These are phyloP conservation scores for Bos indicus DNA, from an alignment of 2,113 vertebrate species.

Conservation along the genomic window DNA sequence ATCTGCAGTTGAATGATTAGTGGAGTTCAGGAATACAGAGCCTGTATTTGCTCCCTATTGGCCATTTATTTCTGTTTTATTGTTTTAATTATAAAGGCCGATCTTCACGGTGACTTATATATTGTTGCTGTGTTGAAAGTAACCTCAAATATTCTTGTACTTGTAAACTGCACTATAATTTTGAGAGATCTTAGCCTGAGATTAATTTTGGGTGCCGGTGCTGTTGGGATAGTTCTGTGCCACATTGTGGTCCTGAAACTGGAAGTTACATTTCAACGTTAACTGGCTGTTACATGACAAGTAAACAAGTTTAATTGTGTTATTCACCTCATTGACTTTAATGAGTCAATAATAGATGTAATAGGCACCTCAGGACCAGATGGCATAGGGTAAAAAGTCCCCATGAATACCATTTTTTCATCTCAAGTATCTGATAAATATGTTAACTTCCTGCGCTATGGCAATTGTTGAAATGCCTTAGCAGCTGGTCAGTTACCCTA, in stretches of 20 bases:
- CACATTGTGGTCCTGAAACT: slow-evolving; percentile 41
- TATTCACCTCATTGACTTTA: slow-evolving; percentile 87
- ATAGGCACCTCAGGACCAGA: slow-evolving; percentile 84
- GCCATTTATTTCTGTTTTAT: slow-evolving; percentile 73
- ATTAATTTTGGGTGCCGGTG: slow-evolving; percentile 59
- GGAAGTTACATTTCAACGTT: slow-evolving; percentile 79
- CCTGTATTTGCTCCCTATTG: background rate
- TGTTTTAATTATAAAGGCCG: slow-evolving; percentile 75
- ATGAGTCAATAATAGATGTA: slow-evolving; percentile 86
- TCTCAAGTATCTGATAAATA: slow-evolving; percentile 83
- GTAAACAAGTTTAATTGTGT: slow-evolving; percentile 85
- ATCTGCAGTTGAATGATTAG: slow-evolving; percentile 55
- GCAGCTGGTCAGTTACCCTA: slow-evolving; percentile 79
- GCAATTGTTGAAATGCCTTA: slow-evolving; percentile 75
- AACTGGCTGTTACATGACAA: slow-evolving; percentile 81
- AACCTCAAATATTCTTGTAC: slow-evolving; percentile 50
- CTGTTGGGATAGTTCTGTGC: background rate
- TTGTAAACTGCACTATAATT: slow-evolving; percentile 69
- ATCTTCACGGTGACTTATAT: slow-evolving; percentile 38
- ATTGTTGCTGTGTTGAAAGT: slow-evolving; percentile 48
- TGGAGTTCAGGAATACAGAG: slow-evolving; percentile 27
- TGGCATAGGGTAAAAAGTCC: slow-evolving; percentile 75
- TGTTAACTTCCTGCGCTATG: slow-evolving; percentile 67
- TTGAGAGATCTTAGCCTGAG: slow-evolving; percentile 67
- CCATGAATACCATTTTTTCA: slow-evolving; percentile 78